These are phyloP conservation scores for Sogatella furcifera DNA, from an alignment of 1,140 invertebrate species.

Conservation along the genomic window DNA sequence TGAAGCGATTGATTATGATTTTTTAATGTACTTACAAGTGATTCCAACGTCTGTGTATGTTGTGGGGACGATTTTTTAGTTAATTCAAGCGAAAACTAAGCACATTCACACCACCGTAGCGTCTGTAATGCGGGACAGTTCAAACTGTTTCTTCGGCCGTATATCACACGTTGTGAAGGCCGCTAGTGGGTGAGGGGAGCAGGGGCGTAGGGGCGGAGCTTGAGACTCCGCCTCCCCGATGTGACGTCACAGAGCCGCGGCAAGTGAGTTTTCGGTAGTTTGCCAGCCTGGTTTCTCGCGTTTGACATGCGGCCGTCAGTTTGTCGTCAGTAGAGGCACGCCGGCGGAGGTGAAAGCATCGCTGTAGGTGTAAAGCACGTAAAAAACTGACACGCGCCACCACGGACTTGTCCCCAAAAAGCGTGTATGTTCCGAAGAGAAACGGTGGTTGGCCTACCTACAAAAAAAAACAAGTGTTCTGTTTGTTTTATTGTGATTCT, in stretches of 20 bases:
- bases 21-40: no score
- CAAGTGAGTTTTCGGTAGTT: not conserved
- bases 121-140: not conserved
- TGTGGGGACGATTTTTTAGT: no score
- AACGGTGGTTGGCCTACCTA: no score
- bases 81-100: not conserved
- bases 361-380: not conserved
- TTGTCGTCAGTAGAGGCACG: not conserved
- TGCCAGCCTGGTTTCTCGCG: not conserved
- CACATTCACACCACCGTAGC: not conserved
- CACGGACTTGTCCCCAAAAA: not conserved
- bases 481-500: no score
- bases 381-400: not conserved
- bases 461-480: no score
- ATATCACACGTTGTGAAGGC: not conserved
- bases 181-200: no score
- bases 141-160: not conserved
- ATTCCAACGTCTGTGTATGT: no score
- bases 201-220: not conserved
- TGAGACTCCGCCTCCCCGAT: not conserved
- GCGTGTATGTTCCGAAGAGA: no score
- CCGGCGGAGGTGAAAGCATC: not conserved
- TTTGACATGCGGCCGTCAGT: not conserved
- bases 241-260: not conserved
- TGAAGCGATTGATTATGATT: no score